Conservation (phyloP, 2,888 invertebrate species). For the Homarus gammarus region DNA sequence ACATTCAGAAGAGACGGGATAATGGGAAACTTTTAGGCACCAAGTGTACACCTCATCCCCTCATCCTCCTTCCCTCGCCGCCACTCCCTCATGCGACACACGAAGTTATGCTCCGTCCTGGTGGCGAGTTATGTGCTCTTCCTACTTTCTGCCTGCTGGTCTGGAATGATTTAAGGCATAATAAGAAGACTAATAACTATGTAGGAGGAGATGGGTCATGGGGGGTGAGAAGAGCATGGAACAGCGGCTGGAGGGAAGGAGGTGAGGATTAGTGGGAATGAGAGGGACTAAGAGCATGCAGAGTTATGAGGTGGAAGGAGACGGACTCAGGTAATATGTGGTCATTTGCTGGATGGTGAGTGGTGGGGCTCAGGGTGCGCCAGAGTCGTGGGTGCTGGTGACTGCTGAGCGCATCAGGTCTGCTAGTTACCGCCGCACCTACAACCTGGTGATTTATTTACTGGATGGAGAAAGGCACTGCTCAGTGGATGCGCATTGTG, state of each 20-base stretch:
- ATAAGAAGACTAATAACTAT: slow-evolving; percentile 53
- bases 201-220: slow-evolving; percentile 10
- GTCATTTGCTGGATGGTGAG: slow-evolving; percentile 39
- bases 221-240: not conserved
- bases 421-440: slow-evolving; percentile 28
- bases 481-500: slow-evolving; percentile 10
- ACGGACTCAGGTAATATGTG: too few relatives aligned
- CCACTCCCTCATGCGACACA: slow-evolving; percentile 37
- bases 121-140: slow-evolving; percentile 48
- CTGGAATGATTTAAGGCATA: slow-evolving; percentile 30
- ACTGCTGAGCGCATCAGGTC: slow-evolving; percentile 11
- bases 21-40: slow-evolving; percentile 29
- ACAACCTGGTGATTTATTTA: slow-evolving; percentile 32
- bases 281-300: slow-evolving; percentile 45
- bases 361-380: too few relatives aligned
- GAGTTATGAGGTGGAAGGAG: slow-evolving; percentile 30
- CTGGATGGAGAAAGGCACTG: slow-evolving; percentile 7
- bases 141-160: slow-evolving; percentile 56
- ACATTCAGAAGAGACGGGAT: slow-evolving; percentile 14
- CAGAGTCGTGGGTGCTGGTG: too few relatives aligned
- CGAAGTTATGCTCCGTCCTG: slow-evolving; percentile 42
- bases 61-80: not conserved
- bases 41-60: slow-evolving; percentile 1
- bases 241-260: not conserved
- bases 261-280: slow-evolving; percentile 29